Percentiles rank a stretch among this genome's conserved stretches.
Conservation (phyloP, 2,113 vertebrate species). For the Zeus faber region DNA sequence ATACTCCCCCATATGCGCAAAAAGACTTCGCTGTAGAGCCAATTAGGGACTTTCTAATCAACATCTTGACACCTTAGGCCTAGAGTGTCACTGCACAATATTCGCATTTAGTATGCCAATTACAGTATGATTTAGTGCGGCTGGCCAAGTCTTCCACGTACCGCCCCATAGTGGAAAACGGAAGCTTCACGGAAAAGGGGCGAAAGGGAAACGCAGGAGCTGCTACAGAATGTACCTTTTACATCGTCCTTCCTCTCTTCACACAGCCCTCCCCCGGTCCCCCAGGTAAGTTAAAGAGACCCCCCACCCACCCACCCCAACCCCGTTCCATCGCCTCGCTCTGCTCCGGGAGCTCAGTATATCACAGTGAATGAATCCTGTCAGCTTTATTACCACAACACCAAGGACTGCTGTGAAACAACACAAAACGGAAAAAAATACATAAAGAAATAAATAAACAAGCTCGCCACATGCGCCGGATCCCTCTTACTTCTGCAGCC, state of each 20-base stretch:
- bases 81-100: constrained; percentile 61
- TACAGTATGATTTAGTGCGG: constrained; percentile 45
- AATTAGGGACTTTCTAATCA: constrained; percentile 68
- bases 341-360: constrained; percentile 67
- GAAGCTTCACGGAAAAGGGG: constrained; percentile 13
- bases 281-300: constrained; percentile 70
- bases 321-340: constrained; percentile 55
- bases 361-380: constrained; percentile 71
- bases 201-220: constrained; percentile 9
- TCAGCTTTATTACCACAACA: constrained; percentile 71
- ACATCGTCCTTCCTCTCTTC: constrained; percentile 48
- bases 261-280: constrained; percentile 45
- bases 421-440: constrained; percentile 40
- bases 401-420: constrained; percentile 57
- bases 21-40: constrained; percentile 56
- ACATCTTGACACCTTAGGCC: constrained; percentile 59
- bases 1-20: constrained; percentile 52
- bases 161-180: constrained; percentile 35
- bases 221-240: constrained; percentile 39
- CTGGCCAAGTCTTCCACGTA: constrained; percentile 30
- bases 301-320: constrained; percentile 32
- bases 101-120: constrained; percentile 69
- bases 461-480: no score
- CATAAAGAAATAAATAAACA: no score
- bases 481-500: no score